Percentiles rank a stretch among this genome's conserved stretches.
These are phyloP conservation scores for Proterorhinus semilunaris DNA, from an alignment of 2,113 vertebrate species.

Conservation along the genomic window DNA sequence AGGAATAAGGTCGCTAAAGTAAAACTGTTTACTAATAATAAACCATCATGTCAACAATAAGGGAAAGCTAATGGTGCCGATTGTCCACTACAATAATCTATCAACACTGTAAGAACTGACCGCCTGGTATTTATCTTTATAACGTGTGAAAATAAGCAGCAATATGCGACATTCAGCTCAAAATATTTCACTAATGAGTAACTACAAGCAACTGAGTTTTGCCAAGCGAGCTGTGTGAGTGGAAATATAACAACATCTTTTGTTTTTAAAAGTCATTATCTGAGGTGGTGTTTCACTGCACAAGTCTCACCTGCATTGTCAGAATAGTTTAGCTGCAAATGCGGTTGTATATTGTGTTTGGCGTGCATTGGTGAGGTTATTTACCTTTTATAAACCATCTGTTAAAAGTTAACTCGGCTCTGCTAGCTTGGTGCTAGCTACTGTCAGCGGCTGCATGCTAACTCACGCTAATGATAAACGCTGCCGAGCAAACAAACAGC, in stretches of 20 bases:
- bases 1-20: conserved; percentile 35
- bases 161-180: conserved; percentile 2
- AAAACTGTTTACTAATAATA: conserved; percentile 27
- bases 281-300: neutral
- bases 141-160: neutral
- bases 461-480: conserved; percentile 17
- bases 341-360: neutral
- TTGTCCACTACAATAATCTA: neutral
- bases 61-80: neutral
- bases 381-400: neutral
- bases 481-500: conserved; percentile 9
- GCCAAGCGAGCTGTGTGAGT: neutral
- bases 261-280: neutral
- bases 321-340: neutral
- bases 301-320: neutral
- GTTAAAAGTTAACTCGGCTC: conserved; percentile 17
- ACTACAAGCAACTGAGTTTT: conserved; percentile 9
- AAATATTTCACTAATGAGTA: conserved; percentile 15
- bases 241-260: neutral
- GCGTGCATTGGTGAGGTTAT: neutral
- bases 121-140: neutral
- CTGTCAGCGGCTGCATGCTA: conserved; percentile 4
- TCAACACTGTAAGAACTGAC: neutral
- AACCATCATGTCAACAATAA: neutral
- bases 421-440: conserved; percentile 21